Percentiles rank a stretch among this genome's conserved stretches.
phyloP scores from a whole-genome alignment of 2,888 invertebrate genomes.

The Drosophila leonis region DNA sequence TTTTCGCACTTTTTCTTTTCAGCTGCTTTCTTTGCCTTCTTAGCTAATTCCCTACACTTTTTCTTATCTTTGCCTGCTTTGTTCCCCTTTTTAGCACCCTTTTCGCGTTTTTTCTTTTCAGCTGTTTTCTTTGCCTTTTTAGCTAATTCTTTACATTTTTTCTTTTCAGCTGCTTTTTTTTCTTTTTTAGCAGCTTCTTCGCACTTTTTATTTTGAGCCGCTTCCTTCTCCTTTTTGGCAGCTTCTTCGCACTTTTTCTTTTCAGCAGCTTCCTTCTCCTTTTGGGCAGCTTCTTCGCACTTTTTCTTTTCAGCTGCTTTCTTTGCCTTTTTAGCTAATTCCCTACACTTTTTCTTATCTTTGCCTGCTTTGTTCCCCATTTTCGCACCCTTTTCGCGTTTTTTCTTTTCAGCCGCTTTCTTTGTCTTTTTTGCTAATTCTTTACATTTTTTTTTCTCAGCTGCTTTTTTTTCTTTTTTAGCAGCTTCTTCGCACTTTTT shows the following conservation, averaged over 20 bases:
- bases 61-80: background rate
- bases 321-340: background rate
- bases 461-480: no score
- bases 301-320: background rate
- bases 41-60: background rate
- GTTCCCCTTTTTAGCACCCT: background rate
- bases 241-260: background rate
- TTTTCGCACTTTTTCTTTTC: slow-evolving; percentile 2
- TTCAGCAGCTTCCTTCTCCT: background rate
- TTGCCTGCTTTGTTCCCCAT: no score
- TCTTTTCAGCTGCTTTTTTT: background rate
- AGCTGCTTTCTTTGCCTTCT: background rate
- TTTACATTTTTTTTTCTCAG: no score
- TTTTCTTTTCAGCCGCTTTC: no score
- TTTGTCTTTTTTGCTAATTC: no score
- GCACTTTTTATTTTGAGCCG: background rate
- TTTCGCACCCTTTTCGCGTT: no score
- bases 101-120: background rate
- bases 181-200: background rate
- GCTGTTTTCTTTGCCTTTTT: no score
- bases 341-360: background rate
- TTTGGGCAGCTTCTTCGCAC: background rate
- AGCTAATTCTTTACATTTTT: background rate
- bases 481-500: no score
- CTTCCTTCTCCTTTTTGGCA: background rate